Percentiles rank a stretch among this genome's conserved stretches.
Conservation (phyloP, 2,113 vertebrate genomes). For the Nannospalax galili region DNA sequence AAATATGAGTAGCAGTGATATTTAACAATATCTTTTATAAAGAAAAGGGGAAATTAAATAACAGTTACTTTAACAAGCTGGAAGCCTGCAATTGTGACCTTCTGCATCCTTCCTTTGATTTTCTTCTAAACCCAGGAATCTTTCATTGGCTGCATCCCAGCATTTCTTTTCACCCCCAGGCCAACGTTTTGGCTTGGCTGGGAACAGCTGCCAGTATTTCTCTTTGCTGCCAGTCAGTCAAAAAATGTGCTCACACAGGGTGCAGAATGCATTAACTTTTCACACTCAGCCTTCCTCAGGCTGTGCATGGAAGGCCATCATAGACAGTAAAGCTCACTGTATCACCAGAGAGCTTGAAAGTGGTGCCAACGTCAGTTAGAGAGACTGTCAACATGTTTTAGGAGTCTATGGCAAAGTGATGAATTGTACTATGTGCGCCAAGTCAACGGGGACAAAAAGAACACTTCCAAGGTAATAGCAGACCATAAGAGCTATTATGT, state of each 20-base stretch:
- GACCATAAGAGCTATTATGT: constrained; percentile 18
- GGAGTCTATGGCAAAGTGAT: constrained; percentile 54
- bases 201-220: constrained; percentile 86
- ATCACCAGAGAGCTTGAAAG: constrained; percentile 10
- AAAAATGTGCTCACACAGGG: constrained; percentile 79
- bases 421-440: constrained; percentile 40
- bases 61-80: constrained; percentile 64
- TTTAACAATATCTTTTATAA: constrained; percentile 64
- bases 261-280: constrained; percentile 76
- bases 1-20: constrained; percentile 36
- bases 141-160: constrained; percentile 81
- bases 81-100: constrained; percentile 73
- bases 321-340: constrained; percentile 64
- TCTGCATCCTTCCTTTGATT: constrained; percentile 83
- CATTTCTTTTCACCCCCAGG: constrained; percentile 62
- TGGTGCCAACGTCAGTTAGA: background rate
- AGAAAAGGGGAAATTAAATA: constrained; percentile 73
- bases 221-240: constrained; percentile 84
- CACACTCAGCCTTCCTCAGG: constrained; percentile 77
- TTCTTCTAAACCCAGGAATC: constrained; percentile 77
- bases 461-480: constrained; percentile 38
- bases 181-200: constrained; percentile 74
- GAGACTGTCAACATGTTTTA: constrained; percentile 73
- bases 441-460: constrained; percentile 56
- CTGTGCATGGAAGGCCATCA: constrained; percentile 63